Conservation (phyloP, 2,888 invertebrate species). For the Troilus luridus region DNA sequence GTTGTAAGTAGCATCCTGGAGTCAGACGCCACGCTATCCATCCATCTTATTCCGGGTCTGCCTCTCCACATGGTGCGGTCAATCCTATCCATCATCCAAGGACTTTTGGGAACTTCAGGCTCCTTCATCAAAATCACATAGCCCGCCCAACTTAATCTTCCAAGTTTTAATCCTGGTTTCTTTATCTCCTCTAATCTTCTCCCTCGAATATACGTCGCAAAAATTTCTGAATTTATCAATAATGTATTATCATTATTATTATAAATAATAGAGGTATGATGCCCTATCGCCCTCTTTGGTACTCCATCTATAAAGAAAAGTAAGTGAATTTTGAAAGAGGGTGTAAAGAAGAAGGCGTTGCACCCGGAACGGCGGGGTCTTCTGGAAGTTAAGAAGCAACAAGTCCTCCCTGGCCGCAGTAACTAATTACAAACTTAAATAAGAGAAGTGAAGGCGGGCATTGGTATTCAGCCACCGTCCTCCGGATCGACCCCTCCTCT, state of each 20-base stretch:
- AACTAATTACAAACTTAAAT: conserved; percentile 58
- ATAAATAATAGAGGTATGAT: not conserved
- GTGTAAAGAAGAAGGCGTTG: not conserved
- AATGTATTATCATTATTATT: not conserved
- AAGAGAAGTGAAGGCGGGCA: conserved; percentile 41
- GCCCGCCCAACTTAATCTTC: too few species aligned
- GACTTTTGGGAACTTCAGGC: too few species aligned
- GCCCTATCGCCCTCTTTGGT: not conserved
- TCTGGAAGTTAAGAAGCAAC: conserved; percentile 17
- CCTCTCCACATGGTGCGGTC: too few species aligned
- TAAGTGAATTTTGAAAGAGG: not conserved
- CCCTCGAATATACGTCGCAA: too few species aligned
- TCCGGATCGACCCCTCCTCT: not conserved
- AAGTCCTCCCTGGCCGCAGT: not conserved
- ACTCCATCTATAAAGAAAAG: not conserved
- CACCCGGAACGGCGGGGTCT: not conserved
- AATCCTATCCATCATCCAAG: too few species aligned
- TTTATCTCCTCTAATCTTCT: too few species aligned
- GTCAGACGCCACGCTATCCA: too few species aligned
- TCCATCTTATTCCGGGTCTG: too few species aligned
- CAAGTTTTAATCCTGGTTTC: too few species aligned
- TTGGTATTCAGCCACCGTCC: conserved; percentile 44
- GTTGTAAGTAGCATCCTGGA: too few species aligned
- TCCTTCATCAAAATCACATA: too few species aligned
- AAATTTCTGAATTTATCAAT: too few species aligned